phyloP scores from a whole-genome alignment of 53 echinoderm and acorn worm genomes.

The Patiria pectinifera region DNA sequence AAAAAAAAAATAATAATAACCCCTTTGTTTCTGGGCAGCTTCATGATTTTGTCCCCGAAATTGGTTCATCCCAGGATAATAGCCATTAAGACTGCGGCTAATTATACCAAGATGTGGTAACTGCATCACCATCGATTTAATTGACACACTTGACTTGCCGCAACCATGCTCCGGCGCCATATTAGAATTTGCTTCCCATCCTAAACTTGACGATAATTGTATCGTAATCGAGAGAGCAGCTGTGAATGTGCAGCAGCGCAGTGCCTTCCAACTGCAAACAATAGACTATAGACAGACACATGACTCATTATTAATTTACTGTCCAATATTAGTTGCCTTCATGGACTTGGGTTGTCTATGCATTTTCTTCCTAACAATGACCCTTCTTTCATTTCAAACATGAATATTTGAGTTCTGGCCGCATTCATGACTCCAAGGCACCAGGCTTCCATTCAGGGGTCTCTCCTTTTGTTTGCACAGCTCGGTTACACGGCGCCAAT shows the following conservation, averaged over 20 bases:
- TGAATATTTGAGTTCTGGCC: neutral
- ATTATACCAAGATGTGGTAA: neutral
- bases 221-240: neutral
- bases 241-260: neutral
- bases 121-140: neutral
- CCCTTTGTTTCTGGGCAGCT: no score
- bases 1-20: no score
- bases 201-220: neutral
- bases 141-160: neutral
- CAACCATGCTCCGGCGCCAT: neutral
- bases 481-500: no score
- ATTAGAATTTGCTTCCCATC: neutral
- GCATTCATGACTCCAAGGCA: no score
- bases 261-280: neutral
- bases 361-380: neutral
- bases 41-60: no score
- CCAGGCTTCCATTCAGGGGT: no score
- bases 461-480: no score
- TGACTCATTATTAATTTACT: constrained; percentile 33
- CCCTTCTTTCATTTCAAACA: neutral
- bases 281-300: neutral
- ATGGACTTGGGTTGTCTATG: neutral
- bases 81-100: neutral
- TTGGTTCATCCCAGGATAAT: no score
- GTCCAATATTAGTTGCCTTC: neutral